Evolutionary conservation across 2,113 vertebrate genomes (phyloP).

Genomic region (Eira barbara): DNA sequence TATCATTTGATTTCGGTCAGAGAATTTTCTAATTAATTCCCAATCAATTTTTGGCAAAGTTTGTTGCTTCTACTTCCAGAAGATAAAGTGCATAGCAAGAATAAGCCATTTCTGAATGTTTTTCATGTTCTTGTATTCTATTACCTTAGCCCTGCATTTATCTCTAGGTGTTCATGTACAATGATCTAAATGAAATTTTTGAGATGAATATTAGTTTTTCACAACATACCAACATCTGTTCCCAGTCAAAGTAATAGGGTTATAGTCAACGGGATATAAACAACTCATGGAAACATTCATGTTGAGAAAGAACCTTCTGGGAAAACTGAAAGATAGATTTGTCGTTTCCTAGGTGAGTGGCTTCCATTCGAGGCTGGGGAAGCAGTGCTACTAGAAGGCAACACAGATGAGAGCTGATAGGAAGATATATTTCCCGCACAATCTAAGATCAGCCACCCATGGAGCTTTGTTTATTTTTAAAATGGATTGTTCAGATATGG

Average conservation of each 20-base stretch:
- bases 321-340: conserved; percentile 18
- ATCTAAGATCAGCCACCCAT: background rate
- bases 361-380: background rate
- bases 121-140: background rate
- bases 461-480: conserved; percentile 26
- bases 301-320: conserved; percentile 19
- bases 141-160: background rate
- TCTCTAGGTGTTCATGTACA: conserved; percentile 47
- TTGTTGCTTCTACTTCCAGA: conserved; percentile 35
- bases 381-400: background rate
- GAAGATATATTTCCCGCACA: background rate
- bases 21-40: conserved; percentile 63
- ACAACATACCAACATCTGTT: conserved; percentile 45
- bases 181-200: conserved; percentile 54
- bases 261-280: conserved; percentile 31
- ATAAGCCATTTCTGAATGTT: conserved; percentile 48
- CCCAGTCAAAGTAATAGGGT: background rate
- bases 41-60: conserved; percentile 53
- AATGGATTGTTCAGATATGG: conserved; percentile 34
- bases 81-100: conserved; percentile 41
- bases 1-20: conserved; percentile 49
- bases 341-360: background rate
- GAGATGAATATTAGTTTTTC: conserved; percentile 41
- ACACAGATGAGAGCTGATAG: background rate
- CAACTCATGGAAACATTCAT: conserved; percentile 39